A percentile compares a stretch with the other conserved stretches of the same genome.
These are phyloP conservation scores for Lagopus leucura DNA, from an alignment of 2,113 vertebrate genomes.

Conservation along the genomic window DNA sequence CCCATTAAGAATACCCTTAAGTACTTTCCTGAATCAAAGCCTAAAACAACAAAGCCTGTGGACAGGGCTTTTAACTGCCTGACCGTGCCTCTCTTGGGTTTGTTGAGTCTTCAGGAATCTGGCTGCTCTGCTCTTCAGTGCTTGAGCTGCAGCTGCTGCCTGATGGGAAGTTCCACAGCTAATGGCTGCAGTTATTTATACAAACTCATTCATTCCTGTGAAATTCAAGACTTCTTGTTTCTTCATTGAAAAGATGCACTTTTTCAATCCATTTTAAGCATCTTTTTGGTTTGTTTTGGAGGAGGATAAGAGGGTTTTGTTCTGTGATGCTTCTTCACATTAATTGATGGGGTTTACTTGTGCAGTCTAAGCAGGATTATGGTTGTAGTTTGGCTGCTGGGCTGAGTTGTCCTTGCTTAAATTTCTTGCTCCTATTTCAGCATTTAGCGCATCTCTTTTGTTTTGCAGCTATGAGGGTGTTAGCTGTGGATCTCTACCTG, in stretches of 20 bases:
- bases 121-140: slow-evolving; percentile 22
- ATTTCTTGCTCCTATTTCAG: neutral
- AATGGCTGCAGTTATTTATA: neutral
- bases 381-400: neutral
- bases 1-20: slow-evolving; percentile 25
- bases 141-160: neutral
- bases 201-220: neutral
- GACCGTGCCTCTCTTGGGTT: slow-evolving; percentile 13
- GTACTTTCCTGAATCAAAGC: slow-evolving; percentile 49
- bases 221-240: neutral
- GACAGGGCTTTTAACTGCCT: slow-evolving; percentile 37
- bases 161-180: neutral
- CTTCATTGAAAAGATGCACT: neutral
- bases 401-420: neutral
- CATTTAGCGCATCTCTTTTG: neutral
- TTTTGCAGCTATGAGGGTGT: neutral
- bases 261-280: neutral
- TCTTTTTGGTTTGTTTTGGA: neutral
- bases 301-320: neutral
- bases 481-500: neutral
- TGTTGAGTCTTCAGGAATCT: slow-evolving; percentile 32
- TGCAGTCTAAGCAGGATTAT: neutral
- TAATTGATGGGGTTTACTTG: neutral
- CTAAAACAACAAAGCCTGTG: slow-evolving; percentile 7
- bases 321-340: neutral